Evolutionary conservation across 2,888 invertebrate species (phyloP).

Genomic region (Furcula furcula): DNA sequence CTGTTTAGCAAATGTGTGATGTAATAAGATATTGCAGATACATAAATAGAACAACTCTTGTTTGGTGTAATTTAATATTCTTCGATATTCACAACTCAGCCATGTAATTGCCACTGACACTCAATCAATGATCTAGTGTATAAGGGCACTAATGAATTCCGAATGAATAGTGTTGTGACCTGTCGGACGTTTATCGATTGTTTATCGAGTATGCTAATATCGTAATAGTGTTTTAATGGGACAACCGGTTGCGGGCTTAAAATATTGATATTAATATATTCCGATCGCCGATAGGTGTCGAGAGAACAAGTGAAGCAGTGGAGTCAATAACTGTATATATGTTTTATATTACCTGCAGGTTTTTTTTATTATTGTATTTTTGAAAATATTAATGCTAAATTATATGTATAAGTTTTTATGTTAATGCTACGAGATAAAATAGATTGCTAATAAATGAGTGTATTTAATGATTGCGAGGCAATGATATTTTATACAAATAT

Average conservation of each 20-base stretch:
- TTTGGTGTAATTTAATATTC: too few relatives aligned
- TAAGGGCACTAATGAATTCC: constrained; percentile 24
- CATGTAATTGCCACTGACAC: constrained; percentile 26
- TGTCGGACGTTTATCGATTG: constrained; percentile 57
- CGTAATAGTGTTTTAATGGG: constrained; percentile 72
- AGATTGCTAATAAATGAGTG: too few relatives aligned
- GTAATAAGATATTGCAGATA: too few relatives aligned
- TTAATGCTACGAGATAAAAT: too few relatives aligned
- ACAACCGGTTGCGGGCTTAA: constrained; percentile 54
- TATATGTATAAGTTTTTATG: too few relatives aligned
- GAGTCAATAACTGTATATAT: constrained; percentile 13
- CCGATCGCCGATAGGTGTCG: constrained; percentile 45
- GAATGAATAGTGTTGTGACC: constrained; percentile 54
- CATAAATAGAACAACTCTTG: too few relatives aligned
- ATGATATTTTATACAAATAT: too few relatives aligned
- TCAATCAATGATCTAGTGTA: constrained; percentile 27
- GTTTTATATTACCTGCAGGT: too few relatives aligned
- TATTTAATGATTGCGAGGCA: too few relatives aligned
- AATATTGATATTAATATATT: constrained; percentile 57
- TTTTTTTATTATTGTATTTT: too few relatives aligned
- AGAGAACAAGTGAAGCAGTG: constrained; percentile 22
- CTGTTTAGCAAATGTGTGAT: too few relatives aligned
- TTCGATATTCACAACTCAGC: constrained; percentile 8
- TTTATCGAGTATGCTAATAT: constrained; percentile 72
- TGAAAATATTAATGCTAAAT: too few relatives aligned